Evolutionary conservation across 2,888 invertebrate species (phyloP), one percentile per base, ranked within the genome.

Genomic region (Sylvicola cinctus): DNA sequence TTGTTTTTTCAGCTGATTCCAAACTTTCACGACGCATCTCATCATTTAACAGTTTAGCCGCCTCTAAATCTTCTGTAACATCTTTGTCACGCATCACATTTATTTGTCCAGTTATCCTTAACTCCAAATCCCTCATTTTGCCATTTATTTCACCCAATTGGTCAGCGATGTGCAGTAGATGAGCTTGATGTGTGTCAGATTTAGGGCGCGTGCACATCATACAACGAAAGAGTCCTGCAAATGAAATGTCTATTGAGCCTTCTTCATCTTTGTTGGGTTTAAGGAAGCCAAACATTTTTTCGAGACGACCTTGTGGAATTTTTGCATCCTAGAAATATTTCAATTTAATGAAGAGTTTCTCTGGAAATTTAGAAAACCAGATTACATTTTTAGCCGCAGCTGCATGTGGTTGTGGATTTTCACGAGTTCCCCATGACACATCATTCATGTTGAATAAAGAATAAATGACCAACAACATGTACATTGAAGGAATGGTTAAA

Each of bases 401-500:
- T 16, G 41, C 40, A 17, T 41, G 36, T 14, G 36, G 40, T 15
- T 41, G 57, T 1, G 64, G 63, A 32, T 68, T 74, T 53, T 91
- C 93, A 39, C 93, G 63, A 0, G 93, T 93, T 4, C 93, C 93
- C 93, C 93, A 93, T 2, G 80, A 75, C 3, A 93, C 81, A 47
- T 87, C 80, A 53, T 93, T 85, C 60, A 93, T 66, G 53, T 93
- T 93, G 51, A 88, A 87, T 16, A 91, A 63, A 0, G 90, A 85
- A 52, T 87, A 93, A 36, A 93, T 78, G 42, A 90, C 77, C 35
- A 93, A 65, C 49, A 93, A 60, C 68, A 93, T 74, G 54, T 91
- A 93, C 79, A 91, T 91, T 42, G 87, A 83, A 0, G 93, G 93
- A 34, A 93, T 85, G 5, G 88, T 83, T 31, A 93, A 72, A 51